A percentile compares a stretch with the other conserved stretches of the same genome.
phyloP scores from a whole-genome alignment of 2,113 vertebrate genomes.

The Platanista minor region DNA sequence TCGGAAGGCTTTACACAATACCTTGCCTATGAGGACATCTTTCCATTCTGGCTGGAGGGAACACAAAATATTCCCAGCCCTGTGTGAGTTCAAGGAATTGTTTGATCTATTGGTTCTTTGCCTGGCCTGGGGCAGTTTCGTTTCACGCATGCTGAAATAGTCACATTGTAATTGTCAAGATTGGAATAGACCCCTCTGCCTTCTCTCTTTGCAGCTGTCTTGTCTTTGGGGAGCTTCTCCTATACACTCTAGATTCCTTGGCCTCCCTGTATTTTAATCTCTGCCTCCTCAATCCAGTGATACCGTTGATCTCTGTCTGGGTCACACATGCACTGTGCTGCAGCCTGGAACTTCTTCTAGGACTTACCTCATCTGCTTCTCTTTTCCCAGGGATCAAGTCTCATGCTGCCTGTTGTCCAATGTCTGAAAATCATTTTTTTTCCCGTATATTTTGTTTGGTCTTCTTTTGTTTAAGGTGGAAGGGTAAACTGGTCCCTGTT shows the following conservation, averaged over 20 bases:
- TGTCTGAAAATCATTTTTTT: background rate
- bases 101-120: background rate
- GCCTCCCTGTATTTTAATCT: background rate
- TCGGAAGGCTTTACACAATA: background rate
- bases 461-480: slow-evolving; percentile 8
- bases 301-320: background rate
- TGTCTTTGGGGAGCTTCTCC: background rate
- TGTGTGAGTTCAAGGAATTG: slow-evolving; percentile 19
- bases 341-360: background rate
- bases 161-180: background rate
- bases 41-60: background rate
- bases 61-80: background rate
- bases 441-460: slow-evolving; percentile 6
- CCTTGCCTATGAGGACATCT: background rate
- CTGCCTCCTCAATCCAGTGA: background rate
- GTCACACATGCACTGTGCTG: background rate
- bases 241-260: background rate
- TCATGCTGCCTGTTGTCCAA: background rate
- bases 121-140: background rate
- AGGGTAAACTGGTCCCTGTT: background rate
- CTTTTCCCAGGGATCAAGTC: background rate
- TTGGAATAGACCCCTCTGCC: background rate
- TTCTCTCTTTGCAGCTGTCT: background rate
- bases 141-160: background rate
- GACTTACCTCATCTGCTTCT: background rate